Evolutionary conservation across 64 coral and sea anemone genomes (phyloP).

Genomic region (Astreopora myriophthalma): DNA sequence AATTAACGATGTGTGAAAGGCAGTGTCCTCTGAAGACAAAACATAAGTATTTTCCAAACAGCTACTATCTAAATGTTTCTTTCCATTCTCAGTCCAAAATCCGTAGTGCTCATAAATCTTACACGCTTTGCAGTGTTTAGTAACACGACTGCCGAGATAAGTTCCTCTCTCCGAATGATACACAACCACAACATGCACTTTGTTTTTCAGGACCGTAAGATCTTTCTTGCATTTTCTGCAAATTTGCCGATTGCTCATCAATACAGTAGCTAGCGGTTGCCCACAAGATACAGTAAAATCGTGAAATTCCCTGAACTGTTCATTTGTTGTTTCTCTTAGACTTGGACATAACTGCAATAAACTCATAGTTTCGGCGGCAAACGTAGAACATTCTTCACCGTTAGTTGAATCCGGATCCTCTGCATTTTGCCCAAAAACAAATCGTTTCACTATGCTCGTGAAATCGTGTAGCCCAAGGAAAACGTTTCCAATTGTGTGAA

Average conservation of each 20-base stretch:
- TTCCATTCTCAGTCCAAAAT: slow-evolving; percentile 23
- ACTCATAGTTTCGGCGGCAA: neutral
- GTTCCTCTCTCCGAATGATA: slow-evolving; percentile 16
- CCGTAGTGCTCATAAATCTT: slow-evolving; percentile 45
- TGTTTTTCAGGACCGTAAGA: neutral
- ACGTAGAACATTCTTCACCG: too few species aligned
- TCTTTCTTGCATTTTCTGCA: neutral
- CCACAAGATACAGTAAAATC: neutral
- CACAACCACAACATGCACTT: slow-evolving; percentile 4
- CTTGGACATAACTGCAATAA: neutral
- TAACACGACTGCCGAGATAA: neutral
- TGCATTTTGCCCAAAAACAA: too few species aligned
- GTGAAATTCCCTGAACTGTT: neutral
- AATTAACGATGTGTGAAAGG: neutral
- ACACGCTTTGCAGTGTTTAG: slow-evolving; percentile 24
- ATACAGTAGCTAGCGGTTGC: neutral
- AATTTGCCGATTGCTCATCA: neutral
- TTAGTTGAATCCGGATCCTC: too few species aligned
- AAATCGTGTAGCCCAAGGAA: too few species aligned
- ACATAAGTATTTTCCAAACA: neutral
- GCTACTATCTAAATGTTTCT: neutral
- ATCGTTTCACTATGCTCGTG: too few species aligned
- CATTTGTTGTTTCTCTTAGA: too few species aligned
- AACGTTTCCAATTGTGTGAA: too few species aligned
- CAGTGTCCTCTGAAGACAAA: slow-evolving; percentile 34